Conservation (phyloP, 2,888 invertebrate species). For the Xestia c-nigrum region DNA sequence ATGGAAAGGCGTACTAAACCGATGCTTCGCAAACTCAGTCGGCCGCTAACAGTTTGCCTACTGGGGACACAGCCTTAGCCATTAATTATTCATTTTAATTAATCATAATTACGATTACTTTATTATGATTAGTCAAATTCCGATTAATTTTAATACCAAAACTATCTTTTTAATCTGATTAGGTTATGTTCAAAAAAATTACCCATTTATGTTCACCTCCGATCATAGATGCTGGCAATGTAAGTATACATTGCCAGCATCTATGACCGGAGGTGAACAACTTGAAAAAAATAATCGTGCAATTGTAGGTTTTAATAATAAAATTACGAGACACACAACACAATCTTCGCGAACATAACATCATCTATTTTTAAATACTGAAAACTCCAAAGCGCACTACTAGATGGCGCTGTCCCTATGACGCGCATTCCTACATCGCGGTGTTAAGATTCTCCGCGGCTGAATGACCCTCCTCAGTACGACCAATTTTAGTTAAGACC, state of each 20-base stretch:
- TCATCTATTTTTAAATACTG: slow-evolving; percentile 2
- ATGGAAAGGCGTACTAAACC: too few relatives aligned
- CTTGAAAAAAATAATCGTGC: background rate
- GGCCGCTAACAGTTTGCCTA: too few relatives aligned
- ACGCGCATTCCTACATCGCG: slow-evolving; percentile 44
- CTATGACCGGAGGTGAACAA: background rate
- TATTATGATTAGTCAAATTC: background rate
- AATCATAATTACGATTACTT: background rate
- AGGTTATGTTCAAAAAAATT: too few relatives aligned
- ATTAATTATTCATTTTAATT: background rate
- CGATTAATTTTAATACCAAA: background rate
- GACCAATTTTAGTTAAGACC: background rate
- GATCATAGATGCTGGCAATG: too few relatives aligned
- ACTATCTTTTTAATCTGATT: background rate
- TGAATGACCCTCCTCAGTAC: slow-evolving; percentile 24
- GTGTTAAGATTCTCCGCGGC: slow-evolving; percentile 45
- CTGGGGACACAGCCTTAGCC: too few relatives aligned
- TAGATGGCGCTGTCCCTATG: slow-evolving; percentile 46
- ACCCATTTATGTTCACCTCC: too few relatives aligned
- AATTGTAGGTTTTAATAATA: background rate
- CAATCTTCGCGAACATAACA: background rate
- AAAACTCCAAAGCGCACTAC: background rate
- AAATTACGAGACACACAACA: background rate
- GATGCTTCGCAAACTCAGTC: too few relatives aligned
- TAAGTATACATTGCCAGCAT: background rate